These are phyloP conservation scores for Acrossocheilus wenchowensis DNA, from an alignment of 2,797 vertebrate genomes.

Conservation along the genomic window DNA sequence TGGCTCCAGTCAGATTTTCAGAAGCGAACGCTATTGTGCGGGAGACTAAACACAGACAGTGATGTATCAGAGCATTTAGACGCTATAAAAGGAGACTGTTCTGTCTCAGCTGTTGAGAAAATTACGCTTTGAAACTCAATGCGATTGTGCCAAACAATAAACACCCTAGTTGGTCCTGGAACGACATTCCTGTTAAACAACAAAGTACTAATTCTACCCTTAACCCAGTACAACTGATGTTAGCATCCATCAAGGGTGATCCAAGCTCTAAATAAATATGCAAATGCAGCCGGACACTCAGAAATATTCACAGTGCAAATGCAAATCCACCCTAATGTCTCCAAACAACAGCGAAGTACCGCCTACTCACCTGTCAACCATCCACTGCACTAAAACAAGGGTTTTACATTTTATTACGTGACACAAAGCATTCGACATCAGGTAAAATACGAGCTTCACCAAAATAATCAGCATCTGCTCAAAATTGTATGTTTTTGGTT, in stretches of 20 bases:
- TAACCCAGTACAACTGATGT: not conserved
- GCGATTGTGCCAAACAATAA: not conserved
- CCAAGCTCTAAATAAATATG: not conserved
- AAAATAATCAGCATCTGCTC: not conserved
- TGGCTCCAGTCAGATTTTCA: slow-evolving; percentile 36
- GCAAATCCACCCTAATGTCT: not conserved
- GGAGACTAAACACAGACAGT: slow-evolving; percentile 39
- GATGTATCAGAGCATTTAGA: slow-evolving; percentile 20
- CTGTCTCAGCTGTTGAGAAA: slow-evolving; percentile 16
- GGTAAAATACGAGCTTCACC: not conserved
- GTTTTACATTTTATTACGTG: not conserved
- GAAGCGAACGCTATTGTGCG: slow-evolving; percentile 17
- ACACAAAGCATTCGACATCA: not conserved
- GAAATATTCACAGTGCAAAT: not conserved
- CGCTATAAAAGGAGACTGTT: slow-evolving; percentile 5
- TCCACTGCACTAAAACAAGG: not conserved
- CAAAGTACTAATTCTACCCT: not conserved
- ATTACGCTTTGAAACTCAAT: not conserved
- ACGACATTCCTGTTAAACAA: not conserved
- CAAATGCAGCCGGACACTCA: not conserved
- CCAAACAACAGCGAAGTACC: not conserved
- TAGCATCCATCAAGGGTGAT: not conserved
- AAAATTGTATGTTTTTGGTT: not conserved
- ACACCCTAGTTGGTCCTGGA: not conserved
- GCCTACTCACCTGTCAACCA: not conserved